A percentile compares a stretch with the other conserved stretches of the same genome.
Evolutionary conservation across 2,888 invertebrate genomes (phyloP).

Genomic region (Meteorus colon): DNA sequence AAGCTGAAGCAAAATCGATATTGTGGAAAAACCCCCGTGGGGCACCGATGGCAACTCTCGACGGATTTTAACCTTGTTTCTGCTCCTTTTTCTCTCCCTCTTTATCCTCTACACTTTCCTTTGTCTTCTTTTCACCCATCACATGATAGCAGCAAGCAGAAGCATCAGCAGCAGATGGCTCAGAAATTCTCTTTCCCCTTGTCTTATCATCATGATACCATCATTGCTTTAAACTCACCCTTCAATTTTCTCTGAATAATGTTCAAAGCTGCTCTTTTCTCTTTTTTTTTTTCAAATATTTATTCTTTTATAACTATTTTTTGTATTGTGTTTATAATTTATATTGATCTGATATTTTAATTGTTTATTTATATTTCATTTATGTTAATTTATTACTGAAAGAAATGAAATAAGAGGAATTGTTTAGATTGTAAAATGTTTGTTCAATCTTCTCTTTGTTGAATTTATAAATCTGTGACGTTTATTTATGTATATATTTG

Average conservation of each 20-base stretch:
- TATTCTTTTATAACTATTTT: not conserved
- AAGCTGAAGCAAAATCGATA: conserved; percentile 58
- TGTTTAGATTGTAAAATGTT: too few relatives aligned
- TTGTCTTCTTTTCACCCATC: conserved; percentile 29
- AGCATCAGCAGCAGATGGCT: conserved; percentile 40
- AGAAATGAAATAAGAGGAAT: too few relatives aligned
- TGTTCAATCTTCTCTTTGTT: too few relatives aligned
- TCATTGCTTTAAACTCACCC: conserved; percentile 3
- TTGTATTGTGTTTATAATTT: not conserved
- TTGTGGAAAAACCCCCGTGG: conserved; percentile 59
- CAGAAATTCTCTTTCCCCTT: conserved; percentile 44
- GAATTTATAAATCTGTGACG: too few relatives aligned
- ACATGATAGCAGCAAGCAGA: not conserved
- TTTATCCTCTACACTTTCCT: conserved; percentile 53
- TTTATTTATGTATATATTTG: too few relatives aligned
- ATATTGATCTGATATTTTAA: too few relatives aligned
- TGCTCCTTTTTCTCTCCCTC: not conserved
- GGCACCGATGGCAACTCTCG: conserved; percentile 50
- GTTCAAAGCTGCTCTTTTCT: not conserved
- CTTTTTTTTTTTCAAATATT: not conserved
- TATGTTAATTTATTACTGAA: too few relatives aligned
- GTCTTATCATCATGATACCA: conserved; percentile 6
- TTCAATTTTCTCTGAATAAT: not conserved
- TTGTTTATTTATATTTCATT: too few relatives aligned
- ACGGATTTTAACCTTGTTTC: conserved; percentile 31